These are phyloP conservation scores for Euclidia mi DNA, from an alignment of 2,888 invertebrate genomes.

Conservation along the genomic window DNA sequence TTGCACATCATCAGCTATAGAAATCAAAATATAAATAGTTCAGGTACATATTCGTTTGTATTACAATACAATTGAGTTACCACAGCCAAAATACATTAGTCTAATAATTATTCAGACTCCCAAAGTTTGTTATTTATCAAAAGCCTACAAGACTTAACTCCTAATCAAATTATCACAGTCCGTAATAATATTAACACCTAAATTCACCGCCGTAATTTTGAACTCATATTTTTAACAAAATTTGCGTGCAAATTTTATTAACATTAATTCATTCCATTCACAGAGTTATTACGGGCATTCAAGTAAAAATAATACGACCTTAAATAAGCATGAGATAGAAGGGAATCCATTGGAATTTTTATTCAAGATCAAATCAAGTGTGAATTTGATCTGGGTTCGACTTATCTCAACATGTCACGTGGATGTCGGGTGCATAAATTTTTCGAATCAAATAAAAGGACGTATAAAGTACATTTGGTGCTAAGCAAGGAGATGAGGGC, in stretches of 20 bases:
- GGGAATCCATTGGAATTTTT: slow-evolving; percentile 59
- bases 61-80: too few relatives aligned
- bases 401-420: slow-evolving; percentile 57
- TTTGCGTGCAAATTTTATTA: slow-evolving; percentile 31
- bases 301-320: slow-evolving; percentile 60
- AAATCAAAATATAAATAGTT: too few relatives aligned
- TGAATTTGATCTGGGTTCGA: slow-evolving; percentile 71
- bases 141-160: neutral
- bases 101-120: too few relatives aligned
- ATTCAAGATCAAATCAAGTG: slow-evolving; percentile 69
- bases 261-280: slow-evolving; percentile 37
- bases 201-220: slow-evolving; percentile 1
- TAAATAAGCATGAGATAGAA: slow-evolving; percentile 55
- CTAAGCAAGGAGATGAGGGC: slow-evolving; percentile 21
- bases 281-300: slow-evolving; percentile 47
- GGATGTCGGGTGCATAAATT: slow-evolving; percentile 58
- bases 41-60: too few relatives aligned
- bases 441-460: slow-evolving; percentile 56
- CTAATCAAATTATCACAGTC: neutral
- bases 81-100: too few relatives aligned
- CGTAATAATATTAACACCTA: slow-evolving; percentile 4
- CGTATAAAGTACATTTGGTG: slow-evolving; percentile 40
- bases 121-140: neutral
- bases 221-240: slow-evolving; percentile 5
- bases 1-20: too few relatives aligned